Conservation (phyloP, 2,113 vertebrate species). For the Rhabdornis inornatus region DNA sequence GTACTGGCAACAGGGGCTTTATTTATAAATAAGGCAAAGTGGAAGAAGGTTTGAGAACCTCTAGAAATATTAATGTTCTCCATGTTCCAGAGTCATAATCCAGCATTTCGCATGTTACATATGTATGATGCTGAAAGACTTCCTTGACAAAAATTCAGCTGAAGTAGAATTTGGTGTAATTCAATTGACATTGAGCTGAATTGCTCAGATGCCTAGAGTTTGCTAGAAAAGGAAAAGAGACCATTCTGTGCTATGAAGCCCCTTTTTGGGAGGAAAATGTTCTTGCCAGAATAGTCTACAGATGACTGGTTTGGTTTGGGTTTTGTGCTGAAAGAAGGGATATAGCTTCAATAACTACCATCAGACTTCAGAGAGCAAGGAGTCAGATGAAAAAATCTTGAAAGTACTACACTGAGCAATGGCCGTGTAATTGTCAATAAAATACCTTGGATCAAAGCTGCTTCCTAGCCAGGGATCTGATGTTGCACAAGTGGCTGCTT, state of each 20-base stretch:
- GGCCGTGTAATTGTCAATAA: neutral
- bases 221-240: neutral
- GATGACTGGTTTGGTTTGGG: neutral
- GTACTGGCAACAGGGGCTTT: neutral
- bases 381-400: neutral
- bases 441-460: neutral
- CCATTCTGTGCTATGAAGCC: fast-evolving
- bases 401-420: neutral
- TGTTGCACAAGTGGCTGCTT: neutral
- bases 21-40: neutral
- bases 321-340: neutral
- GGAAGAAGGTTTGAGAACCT: neutral
- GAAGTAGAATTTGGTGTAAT: neutral
- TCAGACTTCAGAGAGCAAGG: neutral
- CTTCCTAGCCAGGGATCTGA: neutral
- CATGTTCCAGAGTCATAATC: neutral
- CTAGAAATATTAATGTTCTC: neutral
- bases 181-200: neutral
- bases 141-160: neutral
- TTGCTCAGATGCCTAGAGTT: neutral
- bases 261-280: neutral
- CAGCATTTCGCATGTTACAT: neutral
- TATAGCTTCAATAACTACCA: neutral
- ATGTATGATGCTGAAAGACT: neutral
- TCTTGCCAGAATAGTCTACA: neutral